Conservation (phyloP, 2,888 invertebrate species). For the Drosophila lutescens region DNA sequence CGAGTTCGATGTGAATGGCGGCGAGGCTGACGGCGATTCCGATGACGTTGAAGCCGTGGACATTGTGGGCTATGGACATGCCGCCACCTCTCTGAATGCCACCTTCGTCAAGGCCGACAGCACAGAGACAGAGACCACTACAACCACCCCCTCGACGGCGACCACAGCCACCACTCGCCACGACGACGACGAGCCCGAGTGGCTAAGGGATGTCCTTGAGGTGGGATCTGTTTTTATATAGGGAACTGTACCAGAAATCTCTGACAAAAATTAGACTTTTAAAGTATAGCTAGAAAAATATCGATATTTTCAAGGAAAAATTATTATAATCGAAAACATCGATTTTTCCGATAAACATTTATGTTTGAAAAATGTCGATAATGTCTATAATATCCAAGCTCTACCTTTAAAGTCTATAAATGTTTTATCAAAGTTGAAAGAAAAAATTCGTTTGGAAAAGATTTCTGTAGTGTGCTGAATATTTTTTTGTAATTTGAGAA, state of each 20-base stretch:
- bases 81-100: constrained; percentile 59
- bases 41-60: constrained; percentile 78
- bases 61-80: constrained; percentile 76
- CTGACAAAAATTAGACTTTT: too few relatives aligned
- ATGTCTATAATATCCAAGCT: too few relatives aligned
- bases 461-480: too few relatives aligned
- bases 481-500: background rate
- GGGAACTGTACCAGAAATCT: background rate
- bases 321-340: too few relatives aligned
- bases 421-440: too few relatives aligned
- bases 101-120: constrained; percentile 70
- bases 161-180: constrained; percentile 85
- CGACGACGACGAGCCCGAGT: constrained; percentile 86
- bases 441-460: too few relatives aligned
- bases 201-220: constrained; percentile 86
- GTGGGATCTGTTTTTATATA: background rate
- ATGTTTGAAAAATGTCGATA: too few relatives aligned
- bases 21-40: constrained; percentile 71
- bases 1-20: constrained; percentile 32
- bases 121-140: constrained; percentile 63
- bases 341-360: background rate
- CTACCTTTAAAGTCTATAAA: too few relatives aligned
- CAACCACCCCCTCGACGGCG: constrained; percentile 69
- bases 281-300: too few relatives aligned
- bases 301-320: too few relatives aligned